phyloP scores from a whole-genome alignment of 2,888 invertebrate genomes.

The Ichneumoninae sp. region DNA sequence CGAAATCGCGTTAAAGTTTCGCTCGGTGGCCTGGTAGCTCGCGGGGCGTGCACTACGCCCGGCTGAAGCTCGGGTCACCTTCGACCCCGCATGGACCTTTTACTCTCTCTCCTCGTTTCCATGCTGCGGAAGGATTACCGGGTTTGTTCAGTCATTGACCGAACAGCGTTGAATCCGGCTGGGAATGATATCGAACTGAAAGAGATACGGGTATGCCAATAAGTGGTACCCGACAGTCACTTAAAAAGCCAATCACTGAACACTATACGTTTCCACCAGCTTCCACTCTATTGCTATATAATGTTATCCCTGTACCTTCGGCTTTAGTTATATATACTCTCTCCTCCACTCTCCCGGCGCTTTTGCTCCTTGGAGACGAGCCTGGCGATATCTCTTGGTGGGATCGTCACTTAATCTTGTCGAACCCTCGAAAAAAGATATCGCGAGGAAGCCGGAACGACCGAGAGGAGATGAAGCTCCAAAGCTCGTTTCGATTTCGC shows the following conservation, averaged over 20 bases:
- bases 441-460: slow-evolving; percentile 21
- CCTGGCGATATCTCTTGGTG: slow-evolving; percentile 58
- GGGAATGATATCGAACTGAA: background rate
- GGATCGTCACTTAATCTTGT: slow-evolving; percentile 67
- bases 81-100: slow-evolving; percentile 14
- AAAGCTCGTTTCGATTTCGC: slow-evolving; percentile 35
- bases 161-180: background rate
- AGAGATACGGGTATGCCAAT: slow-evolving; percentile 5
- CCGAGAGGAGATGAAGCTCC: slow-evolving; percentile 20
- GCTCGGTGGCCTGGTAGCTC: slow-evolving; percentile 50
- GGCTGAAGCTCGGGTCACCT: slow-evolving; percentile 7
- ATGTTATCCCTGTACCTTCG: slow-evolving; percentile 2
- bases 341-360: slow-evolving; percentile 5
- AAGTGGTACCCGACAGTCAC: background rate
- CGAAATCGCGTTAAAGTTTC: slow-evolving; percentile 61
- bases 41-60: slow-evolving; percentile 16
- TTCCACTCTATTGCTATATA: slow-evolving; percentile 20
- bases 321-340: slow-evolving; percentile 39
- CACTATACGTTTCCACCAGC: slow-evolving; percentile 18
- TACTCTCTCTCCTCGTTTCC: slow-evolving; percentile 33
- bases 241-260: slow-evolving; percentile 39
- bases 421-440: slow-evolving; percentile 64
- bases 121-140: background rate
- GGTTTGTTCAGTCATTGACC: background rate
- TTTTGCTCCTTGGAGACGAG: slow-evolving; percentile 58